phyloP scores from a whole-genome alignment of 2,113 vertebrate species.

The Archocentrus centrarchus region DNA sequence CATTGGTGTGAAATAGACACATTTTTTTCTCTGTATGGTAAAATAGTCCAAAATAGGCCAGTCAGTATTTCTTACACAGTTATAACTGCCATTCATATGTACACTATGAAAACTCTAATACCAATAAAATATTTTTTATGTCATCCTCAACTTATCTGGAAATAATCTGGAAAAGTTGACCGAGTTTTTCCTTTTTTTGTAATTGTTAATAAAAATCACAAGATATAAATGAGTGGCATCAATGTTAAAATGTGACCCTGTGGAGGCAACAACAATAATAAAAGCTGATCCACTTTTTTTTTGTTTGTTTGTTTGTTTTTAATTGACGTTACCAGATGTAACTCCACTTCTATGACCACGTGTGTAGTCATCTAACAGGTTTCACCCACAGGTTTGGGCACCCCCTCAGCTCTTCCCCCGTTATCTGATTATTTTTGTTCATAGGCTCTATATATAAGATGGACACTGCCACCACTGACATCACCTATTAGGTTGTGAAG shows the following conservation, averaged over 20 bases:
- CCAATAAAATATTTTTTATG: neutral
- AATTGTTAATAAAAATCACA: neutral
- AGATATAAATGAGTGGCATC: neutral
- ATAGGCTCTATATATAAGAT: neutral
- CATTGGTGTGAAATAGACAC: too few species aligned
- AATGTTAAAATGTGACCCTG: neutral
- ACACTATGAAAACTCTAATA: neutral
- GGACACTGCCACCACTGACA: neutral
- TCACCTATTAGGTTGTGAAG: neutral
- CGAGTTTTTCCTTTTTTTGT: neutral
- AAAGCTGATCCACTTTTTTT: neutral
- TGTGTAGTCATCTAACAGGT: neutral
- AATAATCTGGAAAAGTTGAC: neutral
- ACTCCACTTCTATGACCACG: too few species aligned
- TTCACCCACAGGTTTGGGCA: neutral
- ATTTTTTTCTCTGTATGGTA: neutral
- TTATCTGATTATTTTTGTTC: neutral
- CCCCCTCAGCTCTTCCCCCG: rapidly evolving
- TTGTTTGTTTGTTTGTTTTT: too few species aligned
- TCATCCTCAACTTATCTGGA: neutral
- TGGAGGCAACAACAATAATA: neutral
- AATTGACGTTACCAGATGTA: too few species aligned
- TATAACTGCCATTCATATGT: neutral
- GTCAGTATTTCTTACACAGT: too few species aligned
- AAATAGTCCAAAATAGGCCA: neutral